Evolutionary conservation across 2,113 vertebrate genomes (phyloP), one percentile per base, ranked within the genome.

Genomic region (Siniperca chuatsi): DNA sequence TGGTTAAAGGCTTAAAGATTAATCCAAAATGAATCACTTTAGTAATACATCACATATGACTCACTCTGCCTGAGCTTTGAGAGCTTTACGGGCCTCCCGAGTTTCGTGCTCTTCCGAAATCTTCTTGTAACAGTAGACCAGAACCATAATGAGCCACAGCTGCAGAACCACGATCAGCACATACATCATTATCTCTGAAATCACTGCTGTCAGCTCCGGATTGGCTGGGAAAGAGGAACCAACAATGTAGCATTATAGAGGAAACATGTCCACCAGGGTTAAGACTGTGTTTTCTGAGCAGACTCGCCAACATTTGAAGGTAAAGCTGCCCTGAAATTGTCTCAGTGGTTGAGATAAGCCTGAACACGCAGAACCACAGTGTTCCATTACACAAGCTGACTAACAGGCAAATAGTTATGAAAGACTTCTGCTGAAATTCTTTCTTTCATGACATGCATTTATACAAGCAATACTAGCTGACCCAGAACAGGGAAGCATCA

Each of bases 131-230:
- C 97, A 98, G 89, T 97, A 97, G 23, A 98, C 80, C 93, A 98
- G 93, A 90, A 97, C 96, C 0, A 88, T 90, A 58, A 97, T 95
- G 61, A 98, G 93, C 97, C 97, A 98, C 68, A 98, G 95, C 81
- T 97, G 97, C 93, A 98, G 94, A 23, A 96, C 93, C 55, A 96
- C 94, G 7, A 98, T 97, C 85, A 97, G 91, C 75, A 97, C 96
- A 4, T 97, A 98, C 97, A 98, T 98, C 95, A 97, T 95, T 70
- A 98, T 97, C 95, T 98, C 97, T 0, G 97, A 94, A 75, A 98
- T 93, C 57, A 98, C 96, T 0, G 96, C 92, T 0, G 96, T 94
- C 93, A 97, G 85, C 91, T 97, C 96, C 57, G 94, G 96, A 81
- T 96, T 97, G 62, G 95, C 97, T 98, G 89, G 4, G 67, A 54